Base-by-base conservation (phyloP, 2,797 vertebrate genomes). In the Propithecus perrieri region DNA sequence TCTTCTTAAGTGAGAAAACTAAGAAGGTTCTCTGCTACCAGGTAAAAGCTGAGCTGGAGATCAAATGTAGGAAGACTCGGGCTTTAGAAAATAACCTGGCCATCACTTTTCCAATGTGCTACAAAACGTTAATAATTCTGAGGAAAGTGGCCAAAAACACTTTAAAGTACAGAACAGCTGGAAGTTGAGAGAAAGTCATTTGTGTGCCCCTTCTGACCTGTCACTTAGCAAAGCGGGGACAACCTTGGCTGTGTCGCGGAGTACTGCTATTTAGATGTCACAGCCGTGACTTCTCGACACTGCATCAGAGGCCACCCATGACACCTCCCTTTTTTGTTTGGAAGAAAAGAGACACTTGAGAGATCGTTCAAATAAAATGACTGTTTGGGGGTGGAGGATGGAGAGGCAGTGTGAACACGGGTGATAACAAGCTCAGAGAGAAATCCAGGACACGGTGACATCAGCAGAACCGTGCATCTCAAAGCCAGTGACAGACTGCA, bases 221-320 rank as follows among this genome's bases (percentile, higher is more conserved):
- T 65, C 92, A 94, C 57, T 94, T 78, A 94, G 53, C 78, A 84
- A 76, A 95, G 65, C 30, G 30, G 71, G 24, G 57, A 57, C 81
- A 50, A 57, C 83, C 67, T 30, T 57, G 67, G 50, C 65, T 91
- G 24, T 35, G 72, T n/a, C 24, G 8, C 3, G 15, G 15, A 18
- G 48, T 43, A 35, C 1, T 6, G 80, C 78, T 85, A 18, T 87
- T 86, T 59, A 85, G 55, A 90, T 43, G 92, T 81, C 87, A 65
- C 14, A 46, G 63, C 28, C 35, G 5, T 2, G 24, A 48, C 75
- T 80, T 76, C 2, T 24, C 48, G 63, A 95, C 87, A 50, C 38
- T 50, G 59, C 48, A 71, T 61, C 74, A 83, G 18, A 83, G 35
- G 53, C 48, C 38, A 41, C 67, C 26, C 14, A 2, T 41, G 33